A percentile compares a stretch with the other conserved stretches of the same genome.
Conservation (phyloP, 2,888 invertebrate genomes). For the Girardia tigrina region DNA sequence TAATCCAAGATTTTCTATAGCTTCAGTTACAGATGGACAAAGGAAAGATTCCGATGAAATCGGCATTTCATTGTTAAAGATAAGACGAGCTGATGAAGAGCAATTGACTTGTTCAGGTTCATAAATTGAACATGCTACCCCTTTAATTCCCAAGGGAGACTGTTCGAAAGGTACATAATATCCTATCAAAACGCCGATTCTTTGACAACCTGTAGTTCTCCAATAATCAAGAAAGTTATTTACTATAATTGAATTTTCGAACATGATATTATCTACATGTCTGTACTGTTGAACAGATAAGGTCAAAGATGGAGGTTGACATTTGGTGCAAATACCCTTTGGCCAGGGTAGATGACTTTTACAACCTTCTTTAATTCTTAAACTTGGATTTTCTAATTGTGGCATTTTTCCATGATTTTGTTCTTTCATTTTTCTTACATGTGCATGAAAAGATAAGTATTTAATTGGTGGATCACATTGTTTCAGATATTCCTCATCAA, state of each 20-base stretch:
- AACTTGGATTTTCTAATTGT: slow-evolving; percentile 76
- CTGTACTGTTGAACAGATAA: slow-evolving; percentile 67
- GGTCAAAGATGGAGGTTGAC: slow-evolving; percentile 90
- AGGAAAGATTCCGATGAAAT: too few relatives aligned
- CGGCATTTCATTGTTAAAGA: neutral
- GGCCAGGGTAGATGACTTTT: slow-evolving; percentile 96
- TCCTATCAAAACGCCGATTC: slow-evolving; percentile 81
- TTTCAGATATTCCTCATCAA: neutral
- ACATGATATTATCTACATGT: slow-evolving; percentile 86
- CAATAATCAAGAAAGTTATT: slow-evolving; percentile 91
- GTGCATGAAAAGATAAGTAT: slow-evolving; percentile 91
- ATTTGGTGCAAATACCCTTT: slow-evolving; percentile 90
- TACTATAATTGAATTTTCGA: slow-evolving; percentile 83
- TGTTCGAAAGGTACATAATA: slow-evolving; percentile 73
- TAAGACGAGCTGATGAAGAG: neutral
- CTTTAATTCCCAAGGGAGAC: slow-evolving; percentile 75
- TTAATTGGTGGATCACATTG: slow-evolving; percentile 58
- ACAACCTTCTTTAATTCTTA: slow-evolving; percentile 83
- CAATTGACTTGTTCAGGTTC: slow-evolving; percentile 71
- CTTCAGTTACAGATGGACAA: too few relatives aligned
- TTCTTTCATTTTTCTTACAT: slow-evolving; percentile 78
- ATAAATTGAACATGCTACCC: slow-evolving; percentile 79
- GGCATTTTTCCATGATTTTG: slow-evolving; percentile 61
- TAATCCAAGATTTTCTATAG: too few relatives aligned
- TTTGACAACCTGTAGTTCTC: slow-evolving; percentile 72